Base-by-base conservation (phyloP, 2,113 vertebrate species). In the Pao palembangensis region DNA sequence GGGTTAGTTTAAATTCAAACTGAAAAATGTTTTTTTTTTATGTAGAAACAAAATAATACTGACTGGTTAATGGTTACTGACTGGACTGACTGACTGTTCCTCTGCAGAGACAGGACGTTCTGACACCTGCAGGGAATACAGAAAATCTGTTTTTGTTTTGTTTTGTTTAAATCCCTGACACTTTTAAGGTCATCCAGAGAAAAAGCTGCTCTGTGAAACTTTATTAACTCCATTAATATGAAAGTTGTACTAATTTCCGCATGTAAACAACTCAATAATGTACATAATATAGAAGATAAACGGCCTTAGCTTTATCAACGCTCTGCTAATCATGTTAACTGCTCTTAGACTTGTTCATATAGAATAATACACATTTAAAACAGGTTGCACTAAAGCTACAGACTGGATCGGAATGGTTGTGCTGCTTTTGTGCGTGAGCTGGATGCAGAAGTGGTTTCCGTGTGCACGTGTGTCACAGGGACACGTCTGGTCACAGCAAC, bases 401-500 rank as follows among this genome's bases (percentile, higher is more conserved):
- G 19, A 48, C 46, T 7, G 19, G 25, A 17, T 2, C 44, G 4
- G 10, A 1, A 38, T 3, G 8, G 11, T 4, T 10, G 8, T 38
- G 34, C 34, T 38, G 34, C 34, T 38, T 38, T 12, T 38, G 8
- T 11, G 34, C 10, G 34, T 12, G 34, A 38, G 11, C 34, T 38
- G 34, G 34, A 38, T 38, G 34, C 8, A 38, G 28, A 67, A 75
- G 21, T 60, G 71, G 55, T 75, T 20, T 73, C 20, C 57, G 0
- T 54, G 67, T 52, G n/a, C 14, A 4, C 53, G 34, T 55, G 53
- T 70, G 83, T 75, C 74, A 78, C 42, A 76, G 67, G 67, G 75
- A 49, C 81, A 70, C 71, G 69, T 84, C 78, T 83, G 79, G 79
- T 59, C 61, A 72, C 69, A 76, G 69, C 67, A 73, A 78, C 84